A percentile compares a stretch with the other conserved stretches of the same genome.
These are phyloP conservation scores for Nemotelus nigrinus DNA, from an alignment of 2,888 invertebrate genomes.

Conservation along the genomic window DNA sequence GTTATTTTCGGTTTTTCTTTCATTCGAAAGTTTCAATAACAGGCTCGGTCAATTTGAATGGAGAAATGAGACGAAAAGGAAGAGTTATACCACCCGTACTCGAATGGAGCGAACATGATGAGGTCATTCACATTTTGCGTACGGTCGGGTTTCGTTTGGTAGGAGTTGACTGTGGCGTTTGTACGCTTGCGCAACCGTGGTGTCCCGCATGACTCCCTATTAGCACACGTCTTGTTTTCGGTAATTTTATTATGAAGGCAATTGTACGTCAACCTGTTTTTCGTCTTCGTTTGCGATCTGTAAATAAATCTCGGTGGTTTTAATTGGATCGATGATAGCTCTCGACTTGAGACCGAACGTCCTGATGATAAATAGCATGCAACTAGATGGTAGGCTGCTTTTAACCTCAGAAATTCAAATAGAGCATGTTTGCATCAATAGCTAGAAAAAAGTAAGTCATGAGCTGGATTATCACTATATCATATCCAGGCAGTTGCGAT, in stretches of 20 bases:
- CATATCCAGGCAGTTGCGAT: not conserved
- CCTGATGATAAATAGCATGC: conserved; percentile 17
- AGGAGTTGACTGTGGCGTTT: too few relatives aligned
- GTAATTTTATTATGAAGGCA: conserved; percentile 11
- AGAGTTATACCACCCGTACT: conserved; percentile 6
- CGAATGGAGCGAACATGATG: not conserved
- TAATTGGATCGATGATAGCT: conserved; percentile 36
- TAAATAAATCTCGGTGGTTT: conserved; percentile 8
- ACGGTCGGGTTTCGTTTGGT: not conserved
- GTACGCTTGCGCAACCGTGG: not conserved
- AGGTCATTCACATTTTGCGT: conserved; percentile 31
- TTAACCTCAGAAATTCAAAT: conserved; percentile 23
- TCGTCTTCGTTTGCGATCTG: not conserved
- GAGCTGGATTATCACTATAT: conserved; percentile 7
- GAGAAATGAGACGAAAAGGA: not conserved
- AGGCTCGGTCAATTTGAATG: not conserved
- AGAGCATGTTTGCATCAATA: not conserved
- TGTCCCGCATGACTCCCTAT: conserved; percentile 24
- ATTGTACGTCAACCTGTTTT: conserved; percentile 8
- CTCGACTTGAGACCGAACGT: conserved; percentile 8
- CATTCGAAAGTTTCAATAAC: not conserved
- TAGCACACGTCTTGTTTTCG: conserved; percentile 7
- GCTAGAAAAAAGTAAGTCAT: not conserved
- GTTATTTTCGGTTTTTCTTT: conserved; percentile 31
- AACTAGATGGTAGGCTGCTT: conserved; percentile 2